A percentile compares a stretch with the other conserved stretches of the same genome.
phyloP scores from a whole-genome alignment of 2,113 vertebrate genomes.

The Chionis minor region DNA sequence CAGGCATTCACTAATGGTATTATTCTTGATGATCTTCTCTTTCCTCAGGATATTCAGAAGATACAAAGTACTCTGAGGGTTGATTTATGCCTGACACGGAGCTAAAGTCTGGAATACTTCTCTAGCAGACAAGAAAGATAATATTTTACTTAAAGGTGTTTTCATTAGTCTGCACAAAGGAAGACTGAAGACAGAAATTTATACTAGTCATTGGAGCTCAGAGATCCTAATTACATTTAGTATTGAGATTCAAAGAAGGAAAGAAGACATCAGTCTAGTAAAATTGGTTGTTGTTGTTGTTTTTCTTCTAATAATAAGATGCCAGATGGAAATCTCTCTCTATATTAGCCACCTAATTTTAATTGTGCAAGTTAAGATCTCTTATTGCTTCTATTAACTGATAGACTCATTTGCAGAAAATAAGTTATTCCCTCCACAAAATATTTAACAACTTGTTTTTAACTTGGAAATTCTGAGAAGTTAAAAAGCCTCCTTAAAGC shows the following conservation, averaged over 20 bases:
- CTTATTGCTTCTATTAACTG: neutral
- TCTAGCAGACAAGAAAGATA: constrained; percentile 47
- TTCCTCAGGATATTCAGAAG: constrained; percentile 77
- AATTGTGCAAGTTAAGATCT: neutral
- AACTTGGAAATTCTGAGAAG: neutral
- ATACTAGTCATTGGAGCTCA: constrained; percentile 7
- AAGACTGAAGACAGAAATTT: constrained; percentile 44
- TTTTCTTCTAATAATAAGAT: constrained; percentile 28
- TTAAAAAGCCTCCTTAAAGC: neutral
- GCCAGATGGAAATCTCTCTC: neutral
- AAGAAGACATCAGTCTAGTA: neutral
- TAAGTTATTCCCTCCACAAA: neutral
- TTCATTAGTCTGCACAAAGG: constrained; percentile 54
- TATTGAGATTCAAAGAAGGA: constrained; percentile 32
- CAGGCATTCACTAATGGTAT: constrained; percentile 77
- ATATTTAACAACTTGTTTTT: neutral
- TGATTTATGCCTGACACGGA: constrained; percentile 83
- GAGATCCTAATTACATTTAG: constrained; percentile 49
- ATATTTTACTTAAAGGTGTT: constrained; percentile 58
- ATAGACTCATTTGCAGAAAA: constrained; percentile 14
- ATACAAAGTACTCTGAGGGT: constrained; percentile 70
- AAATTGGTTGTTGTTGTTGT: constrained; percentile 21
- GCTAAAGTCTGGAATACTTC: constrained; percentile 62
- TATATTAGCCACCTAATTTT: constrained; percentile 37
- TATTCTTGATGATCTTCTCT: constrained; percentile 81